phyloP scores from a whole-genome alignment of 1,140 invertebrate genomes.

The Magallana gigas region DNA sequence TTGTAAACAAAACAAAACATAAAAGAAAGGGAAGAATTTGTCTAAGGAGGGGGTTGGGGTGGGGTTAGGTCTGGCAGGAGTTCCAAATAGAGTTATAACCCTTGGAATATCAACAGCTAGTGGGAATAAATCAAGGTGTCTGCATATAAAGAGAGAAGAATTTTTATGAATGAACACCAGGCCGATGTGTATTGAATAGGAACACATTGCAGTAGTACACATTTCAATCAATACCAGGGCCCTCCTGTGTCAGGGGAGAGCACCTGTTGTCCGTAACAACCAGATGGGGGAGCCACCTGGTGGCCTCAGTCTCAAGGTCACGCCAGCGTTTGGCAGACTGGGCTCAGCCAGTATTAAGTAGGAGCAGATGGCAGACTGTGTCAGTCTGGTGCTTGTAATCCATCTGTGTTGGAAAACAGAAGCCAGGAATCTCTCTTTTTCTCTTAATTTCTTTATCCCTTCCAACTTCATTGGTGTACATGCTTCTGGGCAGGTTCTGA shows the following conservation, averaged over 20 bases:
- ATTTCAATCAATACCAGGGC: conserved; percentile 19
- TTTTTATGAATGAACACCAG: conserved; percentile 2
- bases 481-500: too few relatives aligned
- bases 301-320: conserved; percentile 37
- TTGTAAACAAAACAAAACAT: too few relatives aligned
- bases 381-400: conserved; percentile 25
- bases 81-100: background rate
- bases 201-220: conserved; percentile 30
- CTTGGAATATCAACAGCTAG: background rate
- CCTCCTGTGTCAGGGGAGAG: background rate
- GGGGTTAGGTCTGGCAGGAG: too few relatives aligned
- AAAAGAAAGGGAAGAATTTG: too few relatives aligned
- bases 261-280: conserved; percentile 38
- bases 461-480: too few relatives aligned
- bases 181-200: conserved; percentile 14
- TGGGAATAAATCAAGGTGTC: background rate
- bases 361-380: conserved; percentile 40
- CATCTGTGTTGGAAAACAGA: background rate
- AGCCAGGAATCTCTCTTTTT: background rate
- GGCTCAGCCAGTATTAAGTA: conserved; percentile 32
- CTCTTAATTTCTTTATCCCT: too few relatives aligned
- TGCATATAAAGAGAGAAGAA: background rate
- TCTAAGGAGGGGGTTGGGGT: too few relatives aligned
- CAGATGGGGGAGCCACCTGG: conserved; percentile 32
- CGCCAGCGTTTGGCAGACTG: conserved; percentile 20